These are phyloP conservation scores for Aspidapion aeneum DNA, from an alignment of 2,888 invertebrate genomes.

Conservation along the genomic window DNA sequence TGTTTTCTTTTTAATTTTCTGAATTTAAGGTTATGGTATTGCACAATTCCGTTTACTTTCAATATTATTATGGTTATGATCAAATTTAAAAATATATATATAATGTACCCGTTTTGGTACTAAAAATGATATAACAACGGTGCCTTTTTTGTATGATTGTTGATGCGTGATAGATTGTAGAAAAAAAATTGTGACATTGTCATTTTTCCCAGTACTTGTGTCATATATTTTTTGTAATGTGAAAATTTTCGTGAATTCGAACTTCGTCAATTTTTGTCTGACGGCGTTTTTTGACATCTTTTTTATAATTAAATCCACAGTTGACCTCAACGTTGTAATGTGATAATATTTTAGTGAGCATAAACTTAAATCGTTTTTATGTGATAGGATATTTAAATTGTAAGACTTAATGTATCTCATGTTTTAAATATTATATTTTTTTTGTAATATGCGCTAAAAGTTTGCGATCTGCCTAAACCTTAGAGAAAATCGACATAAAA, in stretches of 20 bases:
- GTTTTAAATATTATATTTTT: background rate
- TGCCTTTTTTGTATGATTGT: background rate
- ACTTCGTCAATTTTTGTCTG: constrained; percentile 16
- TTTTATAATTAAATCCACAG: background rate
- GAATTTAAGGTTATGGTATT: background rate
- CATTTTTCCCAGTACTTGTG: background rate
- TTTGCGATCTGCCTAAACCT: too few relatives aligned
- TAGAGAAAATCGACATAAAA: too few relatives aligned
- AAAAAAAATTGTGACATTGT: background rate
- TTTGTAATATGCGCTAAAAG: too few relatives aligned
- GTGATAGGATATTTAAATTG: constrained; percentile 37
- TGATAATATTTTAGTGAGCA: constrained; percentile 46
- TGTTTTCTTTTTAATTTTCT: background rate
- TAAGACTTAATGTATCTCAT: constrained; percentile 36
- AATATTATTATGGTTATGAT: background rate
- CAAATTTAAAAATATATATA: background rate
- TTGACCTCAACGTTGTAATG: constrained; percentile 33
- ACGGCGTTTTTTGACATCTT: constrained; percentile 15
- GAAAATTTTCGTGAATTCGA: background rate
- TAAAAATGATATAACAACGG: background rate
- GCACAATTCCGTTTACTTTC: background rate
- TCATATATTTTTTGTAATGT: background rate
- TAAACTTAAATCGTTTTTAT: constrained; percentile 37
- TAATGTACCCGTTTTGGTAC: background rate
- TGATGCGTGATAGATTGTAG: background rate